These are phyloP conservation scores for Margarornis squamiger DNA, from an alignment of 2,797 vertebrate species.

Conservation along the genomic window DNA sequence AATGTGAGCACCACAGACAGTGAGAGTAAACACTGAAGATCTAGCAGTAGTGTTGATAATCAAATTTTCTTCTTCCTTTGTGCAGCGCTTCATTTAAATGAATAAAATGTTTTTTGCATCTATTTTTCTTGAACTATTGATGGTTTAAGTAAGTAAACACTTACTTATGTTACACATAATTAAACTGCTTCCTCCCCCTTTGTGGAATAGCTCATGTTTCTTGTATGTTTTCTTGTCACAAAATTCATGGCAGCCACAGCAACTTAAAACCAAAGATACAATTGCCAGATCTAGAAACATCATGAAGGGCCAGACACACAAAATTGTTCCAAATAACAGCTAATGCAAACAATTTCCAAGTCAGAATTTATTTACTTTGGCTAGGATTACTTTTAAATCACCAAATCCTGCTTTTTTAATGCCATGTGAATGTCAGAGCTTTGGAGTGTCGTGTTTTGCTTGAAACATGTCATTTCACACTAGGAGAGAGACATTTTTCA, in stretches of 20 bases:
- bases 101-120: neutral
- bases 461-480: neutral
- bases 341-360: neutral
- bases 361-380: neutral
- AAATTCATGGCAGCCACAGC: neutral
- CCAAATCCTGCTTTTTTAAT: neutral
- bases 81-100: neutral
- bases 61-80: neutral
- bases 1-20: neutral
- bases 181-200: neutral
- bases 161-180: neutral
- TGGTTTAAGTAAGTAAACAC: neutral
- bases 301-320: neutral
- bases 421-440: neutral
- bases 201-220: neutral
- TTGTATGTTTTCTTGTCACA: neutral
- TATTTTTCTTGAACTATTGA: neutral
- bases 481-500: neutral
- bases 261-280: neutral
- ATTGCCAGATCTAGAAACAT: neutral
- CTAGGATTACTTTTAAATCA: neutral
- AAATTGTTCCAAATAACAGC: neutral
- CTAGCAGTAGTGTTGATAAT: neutral
- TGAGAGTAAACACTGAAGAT: neutral
- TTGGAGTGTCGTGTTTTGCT: neutral